Evolutionary conservation across 1,140 invertebrate species (phyloP).

Genomic region (Phymorhynchus buccinoides): DNA sequence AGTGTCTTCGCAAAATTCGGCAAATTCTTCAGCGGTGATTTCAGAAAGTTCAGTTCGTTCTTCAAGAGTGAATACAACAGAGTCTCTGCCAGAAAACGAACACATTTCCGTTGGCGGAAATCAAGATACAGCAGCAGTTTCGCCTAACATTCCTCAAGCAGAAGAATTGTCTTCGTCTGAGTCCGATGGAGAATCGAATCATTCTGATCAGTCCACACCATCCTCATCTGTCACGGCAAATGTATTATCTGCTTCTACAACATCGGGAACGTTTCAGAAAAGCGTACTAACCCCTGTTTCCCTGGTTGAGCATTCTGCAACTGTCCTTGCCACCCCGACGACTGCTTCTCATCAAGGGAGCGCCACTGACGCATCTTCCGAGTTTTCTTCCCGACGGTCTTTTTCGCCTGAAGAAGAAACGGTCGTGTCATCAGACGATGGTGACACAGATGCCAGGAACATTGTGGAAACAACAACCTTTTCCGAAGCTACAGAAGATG

Average conservation of each 20-base stretch:
- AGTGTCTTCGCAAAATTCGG: background rate
- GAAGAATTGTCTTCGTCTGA: background rate
- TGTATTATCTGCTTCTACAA: background rate
- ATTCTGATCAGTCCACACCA: background rate
- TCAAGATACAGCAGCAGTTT: background rate
- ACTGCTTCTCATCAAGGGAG: background rate
- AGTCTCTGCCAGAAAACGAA: background rate
- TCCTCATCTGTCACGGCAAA: background rate
- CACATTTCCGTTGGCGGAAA: background rate
- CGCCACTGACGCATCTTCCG: background rate
- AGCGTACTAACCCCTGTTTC: background rate
- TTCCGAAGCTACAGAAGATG: background rate
- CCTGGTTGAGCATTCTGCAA: background rate
- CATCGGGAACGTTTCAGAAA: background rate
- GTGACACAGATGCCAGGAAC: background rate
- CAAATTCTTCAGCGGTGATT: background rate
- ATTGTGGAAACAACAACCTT: background rate
- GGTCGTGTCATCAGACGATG: background rate
- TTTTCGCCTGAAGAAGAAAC: background rate
- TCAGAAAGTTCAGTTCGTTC: background rate
- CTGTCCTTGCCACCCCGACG: background rate
- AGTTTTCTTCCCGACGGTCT: background rate
- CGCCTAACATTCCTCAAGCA: background rate
- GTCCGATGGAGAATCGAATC: background rate
- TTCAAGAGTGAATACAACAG: background rate